phyloP scores from a whole-genome alignment of 2,113 vertebrate species.

The Physeter macrocephalus region DNA sequence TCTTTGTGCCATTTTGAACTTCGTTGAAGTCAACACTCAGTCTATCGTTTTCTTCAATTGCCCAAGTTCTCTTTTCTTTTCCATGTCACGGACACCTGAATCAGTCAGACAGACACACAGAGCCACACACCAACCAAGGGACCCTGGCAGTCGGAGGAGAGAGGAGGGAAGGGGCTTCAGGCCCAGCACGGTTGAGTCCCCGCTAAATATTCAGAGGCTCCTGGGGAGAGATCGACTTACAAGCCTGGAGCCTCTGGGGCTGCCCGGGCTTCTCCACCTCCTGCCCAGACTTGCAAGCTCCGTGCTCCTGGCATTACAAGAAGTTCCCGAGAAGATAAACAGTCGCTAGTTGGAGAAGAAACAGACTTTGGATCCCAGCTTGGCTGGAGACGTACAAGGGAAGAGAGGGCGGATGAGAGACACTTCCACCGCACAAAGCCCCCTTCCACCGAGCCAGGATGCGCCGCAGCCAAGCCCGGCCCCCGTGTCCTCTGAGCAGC shows the following conservation, averaged over 20 bases:
- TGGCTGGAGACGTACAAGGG: rapidly evolving
- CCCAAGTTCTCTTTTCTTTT: conserved; percentile 34
- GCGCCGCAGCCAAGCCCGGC: not conserved
- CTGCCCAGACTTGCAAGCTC: not conserved
- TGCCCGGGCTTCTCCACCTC: not conserved
- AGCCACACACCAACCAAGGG: not conserved
- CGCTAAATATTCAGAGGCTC: not conserved
- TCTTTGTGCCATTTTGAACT: conserved; percentile 61
- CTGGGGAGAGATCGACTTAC: not conserved
- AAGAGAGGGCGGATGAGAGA: not conserved
- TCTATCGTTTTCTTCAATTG: conserved; percentile 27
- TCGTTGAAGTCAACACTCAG: conserved; percentile 46
- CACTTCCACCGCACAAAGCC: rapidly evolving
- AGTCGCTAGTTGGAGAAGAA: not conserved
- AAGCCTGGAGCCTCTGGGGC: not conserved
- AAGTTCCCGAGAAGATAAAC: not conserved
- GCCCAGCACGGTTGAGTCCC: not conserved
- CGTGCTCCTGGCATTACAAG: not conserved
- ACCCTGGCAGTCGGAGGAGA: rapidly evolving
- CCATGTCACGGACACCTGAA: not conserved
- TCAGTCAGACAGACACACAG: not conserved
- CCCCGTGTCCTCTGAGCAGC: not conserved
- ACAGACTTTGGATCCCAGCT: not conserved
- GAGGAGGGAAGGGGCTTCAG: not conserved
- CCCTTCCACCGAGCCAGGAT: rapidly evolving